Conservation (phyloP, 2,888 invertebrate species). For the Synergus umbraculus region DNA sequence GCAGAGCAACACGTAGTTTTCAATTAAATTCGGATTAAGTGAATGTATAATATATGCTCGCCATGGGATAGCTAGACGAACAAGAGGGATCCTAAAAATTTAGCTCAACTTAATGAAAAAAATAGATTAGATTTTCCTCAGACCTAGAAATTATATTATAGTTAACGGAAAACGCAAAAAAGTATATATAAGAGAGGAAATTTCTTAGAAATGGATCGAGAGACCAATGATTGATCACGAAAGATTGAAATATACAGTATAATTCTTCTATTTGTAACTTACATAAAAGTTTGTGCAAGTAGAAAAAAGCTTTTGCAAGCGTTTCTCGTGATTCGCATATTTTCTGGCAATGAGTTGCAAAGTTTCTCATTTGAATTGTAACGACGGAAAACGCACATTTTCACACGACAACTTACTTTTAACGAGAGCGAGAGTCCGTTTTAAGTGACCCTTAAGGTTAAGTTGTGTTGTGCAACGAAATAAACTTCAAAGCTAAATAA, state of each 20-base stretch:
- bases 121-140: not conserved
- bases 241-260: no score
- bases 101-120: not conserved
- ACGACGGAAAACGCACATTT: conserved; percentile 26
- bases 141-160: not conserved
- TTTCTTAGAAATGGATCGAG: no score
- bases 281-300: not conserved
- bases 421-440: conserved; percentile 28
- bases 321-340: not conserved
- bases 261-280: not conserved
- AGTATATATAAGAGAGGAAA: not conserved
- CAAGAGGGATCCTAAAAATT: not conserved
- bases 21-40: not conserved
- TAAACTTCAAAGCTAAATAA: conserved; percentile 1
- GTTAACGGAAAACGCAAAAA: not conserved
- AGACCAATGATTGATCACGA: no score
- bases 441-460: conserved; percentile 37
- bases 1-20: not conserved
- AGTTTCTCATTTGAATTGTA: conserved; percentile 40
- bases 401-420: conserved; percentile 17
- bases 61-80: not conserved
- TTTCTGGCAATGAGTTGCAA: not conserved
- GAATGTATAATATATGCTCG: not conserved
- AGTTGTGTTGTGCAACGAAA: conserved; percentile 31
- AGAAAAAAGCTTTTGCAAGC: not conserved